phyloP scores from a whole-genome alignment of 2,888 invertebrate species.

The Arctia plantaginis region DNA sequence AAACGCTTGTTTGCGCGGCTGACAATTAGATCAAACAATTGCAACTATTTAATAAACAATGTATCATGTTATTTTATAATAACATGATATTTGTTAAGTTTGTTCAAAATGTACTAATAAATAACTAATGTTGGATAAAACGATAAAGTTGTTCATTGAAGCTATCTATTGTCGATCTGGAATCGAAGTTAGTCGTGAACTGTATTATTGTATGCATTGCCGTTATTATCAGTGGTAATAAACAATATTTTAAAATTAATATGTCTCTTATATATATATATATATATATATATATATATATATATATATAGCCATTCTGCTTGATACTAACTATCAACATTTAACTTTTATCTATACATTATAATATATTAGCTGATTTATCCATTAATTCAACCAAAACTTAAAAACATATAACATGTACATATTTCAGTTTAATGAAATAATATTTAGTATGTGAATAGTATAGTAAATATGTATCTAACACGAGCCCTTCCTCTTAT shows the following conservation, averaged over 20 bases:
- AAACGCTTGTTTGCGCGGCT: slow-evolving; percentile 75
- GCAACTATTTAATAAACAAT: slow-evolving; percentile 72
- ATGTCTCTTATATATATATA: not conserved
- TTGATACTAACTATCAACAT: not conserved
- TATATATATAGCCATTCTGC: not conserved
- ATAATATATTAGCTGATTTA: not conserved
- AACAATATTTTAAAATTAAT: too few species aligned
- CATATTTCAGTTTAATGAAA: not conserved
- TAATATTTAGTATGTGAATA: not conserved
- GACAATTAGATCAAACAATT: slow-evolving; percentile 79
- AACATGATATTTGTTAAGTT: slow-evolving; percentile 31
- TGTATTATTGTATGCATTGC: not conserved
- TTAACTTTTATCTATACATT: not conserved
- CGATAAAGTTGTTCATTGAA: not conserved
- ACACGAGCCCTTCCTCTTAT: slow-evolving; percentile 15
- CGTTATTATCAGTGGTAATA: not conserved
- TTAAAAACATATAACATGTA: not conserved
- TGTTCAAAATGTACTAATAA: slow-evolving; percentile 30
- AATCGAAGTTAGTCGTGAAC: not conserved
- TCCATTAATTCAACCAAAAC: not conserved
- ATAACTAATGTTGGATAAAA: slow-evolving; percentile 20
- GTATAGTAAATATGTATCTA: not conserved
- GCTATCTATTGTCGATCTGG: not conserved
- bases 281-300: not conserved
- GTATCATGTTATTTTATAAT: slow-evolving; percentile 49